Conservation (phyloP, 2,888 invertebrate genomes). For the Sinopyrophorus schimmeli region DNA sequence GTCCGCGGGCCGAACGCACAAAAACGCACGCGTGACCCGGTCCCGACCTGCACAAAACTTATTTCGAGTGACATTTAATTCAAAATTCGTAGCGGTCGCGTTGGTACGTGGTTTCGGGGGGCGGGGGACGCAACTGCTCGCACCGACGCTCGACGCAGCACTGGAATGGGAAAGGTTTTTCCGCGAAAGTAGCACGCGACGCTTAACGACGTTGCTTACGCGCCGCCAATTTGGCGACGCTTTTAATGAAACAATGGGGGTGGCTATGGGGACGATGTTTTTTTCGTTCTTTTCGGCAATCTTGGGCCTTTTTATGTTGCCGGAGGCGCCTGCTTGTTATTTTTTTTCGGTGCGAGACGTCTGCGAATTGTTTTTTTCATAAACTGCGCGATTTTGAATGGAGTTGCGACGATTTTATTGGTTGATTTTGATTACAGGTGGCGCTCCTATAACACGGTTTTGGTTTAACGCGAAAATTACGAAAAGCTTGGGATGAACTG, state of each 20-base stretch:
- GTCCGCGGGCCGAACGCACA: background rate
- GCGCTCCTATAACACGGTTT: too few species aligned
- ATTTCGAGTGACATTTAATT: conserved; percentile 8
- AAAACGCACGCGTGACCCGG: background rate
- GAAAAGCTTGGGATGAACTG: too few species aligned
- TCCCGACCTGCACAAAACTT: conserved; percentile 5
- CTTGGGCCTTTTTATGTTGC: too few species aligned
- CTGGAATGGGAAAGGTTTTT: conserved; percentile 19
- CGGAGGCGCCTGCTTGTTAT: too few species aligned
- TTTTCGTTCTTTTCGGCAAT: too few species aligned
- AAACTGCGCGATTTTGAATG: too few species aligned
- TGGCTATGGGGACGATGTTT: conserved; percentile 2
- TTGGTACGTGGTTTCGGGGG: conserved; percentile 7
- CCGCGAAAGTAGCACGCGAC: conserved; percentile 27
- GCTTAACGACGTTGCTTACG: conserved; percentile 24
- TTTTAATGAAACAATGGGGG: conserved; percentile 12
- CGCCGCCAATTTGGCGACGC: conserved; percentile 24
- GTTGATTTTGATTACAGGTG: too few species aligned
- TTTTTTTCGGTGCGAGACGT: too few species aligned
- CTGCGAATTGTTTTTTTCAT: too few species aligned
- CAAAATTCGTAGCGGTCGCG: conserved; percentile 1
- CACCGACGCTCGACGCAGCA: conserved; percentile 18
- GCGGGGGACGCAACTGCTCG: conserved; percentile 20
- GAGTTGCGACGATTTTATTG: too few species aligned
- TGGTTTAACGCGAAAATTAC: too few species aligned